Base-by-base conservation (phyloP, 2,888 invertebrate genomes). In the Apotomis turbidana region DNA sequence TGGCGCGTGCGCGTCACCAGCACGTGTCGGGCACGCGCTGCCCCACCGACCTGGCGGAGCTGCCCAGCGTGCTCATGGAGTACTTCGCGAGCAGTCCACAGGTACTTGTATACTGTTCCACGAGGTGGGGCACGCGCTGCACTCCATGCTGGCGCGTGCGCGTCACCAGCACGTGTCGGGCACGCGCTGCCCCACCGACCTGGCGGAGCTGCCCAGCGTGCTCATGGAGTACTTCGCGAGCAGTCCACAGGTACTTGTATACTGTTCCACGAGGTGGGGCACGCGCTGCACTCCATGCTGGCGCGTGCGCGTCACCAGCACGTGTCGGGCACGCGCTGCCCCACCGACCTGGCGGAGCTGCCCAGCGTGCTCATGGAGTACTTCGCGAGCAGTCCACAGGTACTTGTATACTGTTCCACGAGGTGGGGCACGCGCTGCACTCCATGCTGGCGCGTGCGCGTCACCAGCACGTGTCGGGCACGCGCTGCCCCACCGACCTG, bases 71-170 rank as follows among this genome's bases (percentile, higher is more conserved):
- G 49, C 49, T 49, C 9, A 49, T 49, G 49, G 49, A 49, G 49
- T 49, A 49, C 49, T 49, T 49, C 49, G 49, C 49, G 9, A 49
- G 49, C 49, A 49, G 49, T 10, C 49, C 49, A 9, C 41, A 41
- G 41, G 41, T 41, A 41, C 5, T 6, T 6, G 41, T 41, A 6
- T 5, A 41, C 41, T 41, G 41, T 41, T 41, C 41, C 41, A 41
- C 41, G 49, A 49, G 49, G 49, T 3, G 8, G 6, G 8, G 44
- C 8, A 44, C 5, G 44, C 44, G 8, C 44, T 5, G 5, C 6
- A 44, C 44, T 44, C 98, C 3, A 98, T 99, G 97, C 87, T 99
- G 15, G 27, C 58, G 5, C 27, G 27, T 12, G 12, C 98, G 5
- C 58, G 58, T 2, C 36, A 58, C 58, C 13, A 15, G 12, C 58